Percentiles rank a stretch among this genome's conserved stretches.
Evolutionary conservation across 53 echinoderm and acorn worm species (phyloP).

Genomic region (Luidia sarsii): DNA sequence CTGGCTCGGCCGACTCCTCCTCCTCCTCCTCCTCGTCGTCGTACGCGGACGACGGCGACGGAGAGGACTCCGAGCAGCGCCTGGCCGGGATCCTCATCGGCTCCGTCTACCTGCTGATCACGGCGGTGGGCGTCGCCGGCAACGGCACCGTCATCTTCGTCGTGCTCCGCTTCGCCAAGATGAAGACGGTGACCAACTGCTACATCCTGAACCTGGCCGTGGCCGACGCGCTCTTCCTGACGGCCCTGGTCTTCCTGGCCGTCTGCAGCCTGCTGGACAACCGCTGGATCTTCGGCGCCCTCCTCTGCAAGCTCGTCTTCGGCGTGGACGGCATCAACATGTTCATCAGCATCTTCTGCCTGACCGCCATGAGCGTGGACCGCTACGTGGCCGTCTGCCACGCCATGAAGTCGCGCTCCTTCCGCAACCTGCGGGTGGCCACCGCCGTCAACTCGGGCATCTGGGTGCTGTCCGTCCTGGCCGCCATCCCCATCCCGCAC

Average conservation of each 20-base stretch:
- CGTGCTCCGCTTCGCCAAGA: slow-evolving; percentile 81
- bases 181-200: slow-evolving; percentile 98
- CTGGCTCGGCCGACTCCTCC: not conserved
- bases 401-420: slow-evolving; percentile 79
- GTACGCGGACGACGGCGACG: not conserved
- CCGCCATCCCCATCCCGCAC: slow-evolving; percentile 62
- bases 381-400: slow-evolving; percentile 96
- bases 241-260: slow-evolving; percentile 65
- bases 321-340: slow-evolving; percentile 75
- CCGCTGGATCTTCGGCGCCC: slow-evolving; percentile 76
- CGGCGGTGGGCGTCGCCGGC: slow-evolving; percentile 81
- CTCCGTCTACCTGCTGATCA: slow-evolving; percentile 64
- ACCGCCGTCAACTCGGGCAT: slow-evolving; percentile 72
- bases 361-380: slow-evolving; percentile 95
- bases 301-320: slow-evolving; percentile 73
- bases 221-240: slow-evolving; percentile 81
- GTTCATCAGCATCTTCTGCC: slow-evolving; percentile 84
- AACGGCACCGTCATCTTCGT: slow-evolving; percentile 95
- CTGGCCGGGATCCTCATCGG: slow-evolving; percentile 43
- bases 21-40: not conserved
- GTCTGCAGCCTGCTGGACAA: slow-evolving; percentile 53
- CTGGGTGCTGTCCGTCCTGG: slow-evolving; percentile 75
- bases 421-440: slow-evolving; percentile 78
- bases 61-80: not conserved
- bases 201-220: slow-evolving; percentile 96